These are phyloP conservation scores for Drosophila yakuba DNA, from an alignment of 1,140 invertebrate genomes.

Conservation along the genomic window DNA sequence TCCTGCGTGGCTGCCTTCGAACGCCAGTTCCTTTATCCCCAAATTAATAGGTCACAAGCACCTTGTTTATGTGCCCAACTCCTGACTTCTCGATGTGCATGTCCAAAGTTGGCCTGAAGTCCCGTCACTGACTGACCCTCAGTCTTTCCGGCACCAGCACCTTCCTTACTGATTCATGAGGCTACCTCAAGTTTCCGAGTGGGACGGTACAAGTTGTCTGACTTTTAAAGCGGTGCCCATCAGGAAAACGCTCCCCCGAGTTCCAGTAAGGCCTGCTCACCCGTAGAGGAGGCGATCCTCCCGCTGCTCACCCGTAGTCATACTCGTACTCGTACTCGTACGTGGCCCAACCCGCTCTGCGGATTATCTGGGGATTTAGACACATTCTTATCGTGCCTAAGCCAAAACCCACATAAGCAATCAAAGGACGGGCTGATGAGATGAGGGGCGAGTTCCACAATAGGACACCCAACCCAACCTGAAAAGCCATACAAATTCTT, in stretches of 20 bases:
- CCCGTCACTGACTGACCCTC: constrained; percentile 1
- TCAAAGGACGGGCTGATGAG: constrained; percentile 13
- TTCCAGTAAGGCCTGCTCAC: background rate
- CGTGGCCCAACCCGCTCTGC: background rate
- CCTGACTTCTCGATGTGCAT: constrained; percentile 30
- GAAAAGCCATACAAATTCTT: constrained; percentile 70
- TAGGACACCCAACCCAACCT: constrained; percentile 47
- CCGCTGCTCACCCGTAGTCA: too few relatives aligned
- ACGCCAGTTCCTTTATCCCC: constrained; percentile 40
- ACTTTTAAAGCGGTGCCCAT: constrained; percentile 31
- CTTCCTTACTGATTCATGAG: constrained; percentile 51
- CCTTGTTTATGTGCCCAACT: constrained; percentile 53
- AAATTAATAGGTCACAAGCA: constrained; percentile 40
- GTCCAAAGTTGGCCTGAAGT: constrained; percentile 22
- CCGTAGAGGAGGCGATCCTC: background rate
- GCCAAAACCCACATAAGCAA: constrained; percentile 35
- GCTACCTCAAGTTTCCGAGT: constrained; percentile 53
- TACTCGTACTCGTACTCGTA: background rate
- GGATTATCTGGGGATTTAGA: constrained; percentile 34
- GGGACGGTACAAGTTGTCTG: constrained; percentile 35
- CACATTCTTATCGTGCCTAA: constrained; percentile 43
- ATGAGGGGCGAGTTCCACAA: constrained; percentile 13
- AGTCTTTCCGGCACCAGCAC: constrained; percentile 2
- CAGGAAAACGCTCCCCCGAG: constrained; percentile 11
- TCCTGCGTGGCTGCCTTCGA: constrained; percentile 1